Evolutionary conservation across 1,140 invertebrate genomes (phyloP).

Genomic region (fruit fly (Drosophila melanogaster)): Release_6_plus_ISO1_MT NT_033779.5:15183501-15184000

Average conservation of each 20-base stretch:
- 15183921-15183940: too few species aligned
- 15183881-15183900: too few species aligned
- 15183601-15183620: slow-evolving; percentile 66
- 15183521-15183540: slow-evolving; percentile 64
- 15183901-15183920: too few species aligned
- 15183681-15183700: not conserved
- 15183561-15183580: slow-evolving; percentile 37
- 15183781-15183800: too few species aligned
- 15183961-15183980: not conserved
- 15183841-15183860: too few species aligned
- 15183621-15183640: slow-evolving; percentile 62
- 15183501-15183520: slow-evolving; percentile 44
- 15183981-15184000: too few species aligned
- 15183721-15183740: not conserved
- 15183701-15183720: not conserved
- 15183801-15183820: too few species aligned
- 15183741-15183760: not conserved
- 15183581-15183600: slow-evolving; percentile 75
- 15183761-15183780: too few species aligned
- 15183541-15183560: slow-evolving; percentile 21
- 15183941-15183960: too few species aligned
- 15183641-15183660: slow-evolving; percentile 76
- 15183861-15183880: too few species aligned
- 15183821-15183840: too few species aligned
- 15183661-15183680: slow-evolving; percentile 50